These are phyloP conservation scores for Molorchus minor DNA, from an alignment of 2,888 invertebrate species.

Conservation along the genomic window DNA sequence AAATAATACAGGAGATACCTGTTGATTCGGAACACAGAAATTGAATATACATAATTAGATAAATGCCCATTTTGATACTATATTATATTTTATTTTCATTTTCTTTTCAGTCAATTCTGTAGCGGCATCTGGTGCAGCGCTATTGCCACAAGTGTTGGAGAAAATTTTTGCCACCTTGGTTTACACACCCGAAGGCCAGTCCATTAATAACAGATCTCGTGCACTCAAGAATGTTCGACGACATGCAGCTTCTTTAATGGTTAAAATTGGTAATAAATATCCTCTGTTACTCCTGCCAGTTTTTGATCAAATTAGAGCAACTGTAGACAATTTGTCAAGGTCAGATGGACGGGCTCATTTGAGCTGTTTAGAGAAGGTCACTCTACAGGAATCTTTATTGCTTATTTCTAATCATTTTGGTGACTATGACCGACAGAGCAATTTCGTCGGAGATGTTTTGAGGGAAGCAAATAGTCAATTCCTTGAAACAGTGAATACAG, in stretches of 20 bases:
- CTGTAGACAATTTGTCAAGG: constrained; percentile 76
- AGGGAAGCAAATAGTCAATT: constrained; percentile 74
- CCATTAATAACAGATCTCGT: constrained; percentile 58
- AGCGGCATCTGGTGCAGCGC: constrained; percentile 71
- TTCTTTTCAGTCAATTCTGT: constrained; percentile 64
- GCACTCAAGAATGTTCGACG: constrained; percentile 63
- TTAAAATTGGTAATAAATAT: constrained; percentile 89
- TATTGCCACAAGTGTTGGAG: constrained; percentile 82
- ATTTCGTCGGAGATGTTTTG: constrained; percentile 75
- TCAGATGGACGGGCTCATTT: constrained; percentile 72
- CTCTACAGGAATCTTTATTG: constrained; percentile 80
- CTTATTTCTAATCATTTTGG: constrained; percentile 89
- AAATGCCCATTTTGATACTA: too few relatives aligned
- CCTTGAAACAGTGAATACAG: constrained; percentile 67
- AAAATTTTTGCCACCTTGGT: constrained; percentile 89
- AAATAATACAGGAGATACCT: too few relatives aligned
- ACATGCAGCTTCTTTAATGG: constrained; percentile 89
- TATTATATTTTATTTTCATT: not conserved
- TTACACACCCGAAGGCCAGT: constrained; percentile 72
- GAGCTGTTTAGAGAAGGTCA: constrained; percentile 84
- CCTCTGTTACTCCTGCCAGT: constrained; percentile 85
- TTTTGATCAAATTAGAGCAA: constrained; percentile 84
- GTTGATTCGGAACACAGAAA: too few relatives aligned
- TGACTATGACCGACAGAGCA: constrained; percentile 77
- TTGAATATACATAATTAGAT: too few relatives aligned